Percentiles rank a stretch among this genome's conserved stretches.
phyloP scores from a whole-genome alignment of 2,797 vertebrate species.

The Tadarida brasiliensis region DNA sequence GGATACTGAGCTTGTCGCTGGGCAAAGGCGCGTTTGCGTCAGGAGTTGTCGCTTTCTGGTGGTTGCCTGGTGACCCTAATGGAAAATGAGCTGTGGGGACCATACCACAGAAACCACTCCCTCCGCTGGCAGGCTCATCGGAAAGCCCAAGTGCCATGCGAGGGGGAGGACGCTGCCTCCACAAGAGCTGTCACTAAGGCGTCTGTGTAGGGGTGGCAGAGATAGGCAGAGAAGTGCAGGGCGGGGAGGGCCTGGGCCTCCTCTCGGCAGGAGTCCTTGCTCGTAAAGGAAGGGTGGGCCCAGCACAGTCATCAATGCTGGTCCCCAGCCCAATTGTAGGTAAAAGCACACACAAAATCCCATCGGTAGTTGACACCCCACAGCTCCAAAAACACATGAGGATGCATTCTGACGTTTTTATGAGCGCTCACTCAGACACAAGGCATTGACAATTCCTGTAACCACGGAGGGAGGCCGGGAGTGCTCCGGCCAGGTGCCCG shows the following conservation, averaged over 20 bases:
- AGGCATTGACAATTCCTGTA: background rate
- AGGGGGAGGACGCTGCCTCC: background rate
- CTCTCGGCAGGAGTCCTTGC: background rate
- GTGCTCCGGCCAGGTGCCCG: rapidly evolving
- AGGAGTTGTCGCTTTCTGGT: conserved; percentile 71
- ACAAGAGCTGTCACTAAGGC: background rate
- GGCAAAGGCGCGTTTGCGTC: conserved; percentile 59
- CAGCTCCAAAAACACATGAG: background rate
- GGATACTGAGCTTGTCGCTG: conserved; percentile 14
- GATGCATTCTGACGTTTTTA: background rate
- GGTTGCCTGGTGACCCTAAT: conserved; percentile 80
- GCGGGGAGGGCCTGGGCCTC: background rate
- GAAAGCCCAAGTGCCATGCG: conserved; percentile 66
- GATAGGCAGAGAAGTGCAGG: background rate
- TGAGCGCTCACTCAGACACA: background rate
- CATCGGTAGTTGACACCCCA: background rate
- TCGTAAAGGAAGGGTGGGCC: background rate
- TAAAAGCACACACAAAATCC: background rate
- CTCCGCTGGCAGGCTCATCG: conserved; percentile 36
- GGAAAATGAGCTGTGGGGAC: conserved; percentile 77
- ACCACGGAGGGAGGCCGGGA: rapidly evolving
- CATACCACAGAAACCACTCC: conserved; percentile 77
- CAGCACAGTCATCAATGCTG: background rate
- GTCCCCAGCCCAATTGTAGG: background rate
- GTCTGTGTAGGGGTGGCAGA: background rate